Percentiles rank a stretch among this genome's conserved stretches.
phyloP scores from a whole-genome alignment of 2,888 invertebrate genomes.

The Physocephala rufipes region DNA sequence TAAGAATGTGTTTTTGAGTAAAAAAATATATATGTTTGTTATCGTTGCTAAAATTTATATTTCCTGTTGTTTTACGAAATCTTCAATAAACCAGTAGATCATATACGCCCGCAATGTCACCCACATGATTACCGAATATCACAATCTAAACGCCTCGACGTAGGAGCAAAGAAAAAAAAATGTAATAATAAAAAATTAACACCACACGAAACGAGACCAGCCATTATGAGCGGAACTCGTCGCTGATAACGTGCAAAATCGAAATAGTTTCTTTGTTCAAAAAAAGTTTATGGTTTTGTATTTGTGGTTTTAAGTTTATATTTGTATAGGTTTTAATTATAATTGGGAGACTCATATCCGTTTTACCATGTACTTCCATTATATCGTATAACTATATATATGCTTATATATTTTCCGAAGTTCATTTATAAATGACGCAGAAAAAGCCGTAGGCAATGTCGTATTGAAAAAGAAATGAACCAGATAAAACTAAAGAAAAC shows the following conservation, averaged over 20 bases:
- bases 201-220: slow-evolving; percentile 49
- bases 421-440: slow-evolving; percentile 24
- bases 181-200: too few relatives aligned
- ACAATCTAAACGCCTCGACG: slow-evolving; percentile 40
- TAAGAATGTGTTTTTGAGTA: slow-evolving; percentile 22
- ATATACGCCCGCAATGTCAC: slow-evolving; percentile 49
- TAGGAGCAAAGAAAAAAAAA: too few relatives aligned
- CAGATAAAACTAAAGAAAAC: slow-evolving; percentile 8
- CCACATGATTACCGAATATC: slow-evolving; percentile 52
- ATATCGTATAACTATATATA: too few relatives aligned
- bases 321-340: slow-evolving; percentile 28
- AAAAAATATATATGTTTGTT: slow-evolving; percentile 25
- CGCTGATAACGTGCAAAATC: slow-evolving; percentile 51
- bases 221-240: slow-evolving; percentile 61
- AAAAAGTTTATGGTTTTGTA: slow-evolving; percentile 19
- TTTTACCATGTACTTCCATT: neutral
- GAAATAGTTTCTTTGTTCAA: slow-evolving; percentile 43
- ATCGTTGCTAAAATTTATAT: slow-evolving; percentile 29
- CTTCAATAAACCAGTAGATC: slow-evolving; percentile 18
- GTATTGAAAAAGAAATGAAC: neutral
- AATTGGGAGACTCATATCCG: slow-evolving; percentile 35
- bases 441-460: slow-evolving; percentile 1
- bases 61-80: slow-evolving; percentile 31
- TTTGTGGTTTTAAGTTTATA: slow-evolving; percentile 17
- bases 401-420: neutral